phyloP scores from a whole-genome alignment of 2,797 vertebrate species.

The Halcyon chelicuti region DNA sequence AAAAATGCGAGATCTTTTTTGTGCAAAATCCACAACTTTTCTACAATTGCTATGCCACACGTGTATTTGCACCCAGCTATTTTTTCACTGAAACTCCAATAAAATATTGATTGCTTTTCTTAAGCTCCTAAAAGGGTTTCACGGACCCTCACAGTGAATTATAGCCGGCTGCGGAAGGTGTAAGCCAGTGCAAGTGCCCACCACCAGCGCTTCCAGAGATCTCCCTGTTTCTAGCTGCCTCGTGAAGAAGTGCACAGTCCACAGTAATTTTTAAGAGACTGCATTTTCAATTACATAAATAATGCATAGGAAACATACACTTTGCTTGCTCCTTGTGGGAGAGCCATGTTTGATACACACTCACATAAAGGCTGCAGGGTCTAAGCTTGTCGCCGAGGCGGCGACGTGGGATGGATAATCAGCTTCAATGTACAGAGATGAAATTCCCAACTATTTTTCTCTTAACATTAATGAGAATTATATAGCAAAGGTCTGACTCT shows the following conservation, averaged over 20 bases:
- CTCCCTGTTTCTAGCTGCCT: background rate
- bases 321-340: slow-evolving; percentile 49
- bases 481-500: background rate
- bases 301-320: slow-evolving; percentile 51
- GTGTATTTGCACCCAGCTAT: fast-evolving
- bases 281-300: slow-evolving; percentile 64
- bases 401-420: slow-evolving; percentile 50
- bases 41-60: background rate
- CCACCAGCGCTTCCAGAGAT: background rate
- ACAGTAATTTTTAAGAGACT: slow-evolving; percentile 56
- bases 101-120: background rate
- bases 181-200: background rate
- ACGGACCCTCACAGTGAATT: background rate
- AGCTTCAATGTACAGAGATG: slow-evolving; percentile 3
- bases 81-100: background rate
- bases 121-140: background rate
- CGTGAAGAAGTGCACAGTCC: slow-evolving; percentile 1
- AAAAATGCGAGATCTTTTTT: no score
- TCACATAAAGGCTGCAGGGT: slow-evolving; percentile 6
- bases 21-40: background rate
- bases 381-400: slow-evolving; percentile 31
- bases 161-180: background rate
- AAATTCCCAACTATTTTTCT: background rate
- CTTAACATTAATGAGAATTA: slow-evolving; percentile 27
- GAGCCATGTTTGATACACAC: slow-evolving; percentile 16